Base-by-base conservation (phyloP, 1,140 invertebrate species). In the Maconellicoccus hirsutus region DNA sequence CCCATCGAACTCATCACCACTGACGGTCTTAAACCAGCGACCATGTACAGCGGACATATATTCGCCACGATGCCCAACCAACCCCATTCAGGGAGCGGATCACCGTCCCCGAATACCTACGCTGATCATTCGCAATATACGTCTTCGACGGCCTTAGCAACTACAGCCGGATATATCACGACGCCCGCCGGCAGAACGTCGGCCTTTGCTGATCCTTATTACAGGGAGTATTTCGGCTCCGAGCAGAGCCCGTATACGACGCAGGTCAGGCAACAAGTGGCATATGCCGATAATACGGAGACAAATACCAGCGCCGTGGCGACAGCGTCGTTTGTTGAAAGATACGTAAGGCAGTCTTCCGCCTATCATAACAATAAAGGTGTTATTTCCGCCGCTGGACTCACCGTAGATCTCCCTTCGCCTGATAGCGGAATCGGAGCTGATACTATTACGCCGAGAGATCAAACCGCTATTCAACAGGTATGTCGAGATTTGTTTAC, bases 391-490 rank as follows among this genome's bases (percentile, higher is more conserved):
- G 81, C 81, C 27, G 86, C 86, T 38, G 90, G 89, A 3, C 84
- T 94, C 52, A 93, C 90, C 4, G 92, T 95, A 74, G 93, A 96
- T 81, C 83, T 96, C 74, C 92, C 92, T 0, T 94, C 92, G 72
- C 92, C 93, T 1, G 92, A 95, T 79, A 92, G 89, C 75, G 93
- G 92, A 21, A 94, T 95, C 75, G 93, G 92, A 26, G 89, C 91
- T 0, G 91, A 94, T 76, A 89, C 91, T 74, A 91, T 93, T 77
- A 94, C 93, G 29, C 93, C 93, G 52, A 82, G 90, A 78, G 92
- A 90, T 82, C 91, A 89, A 82, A 90, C 86, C 78, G 88, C 87
- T 80, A 88, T 90, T 77, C 92, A 93, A 81, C 92, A 93, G 89
- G 92, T 94, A 83, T 82, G 83, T 82, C 61, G 6, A 1, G 42